Conservation (phyloP, 2,113 vertebrate species). For the Ptilonorhynchus violaceus region DNA sequence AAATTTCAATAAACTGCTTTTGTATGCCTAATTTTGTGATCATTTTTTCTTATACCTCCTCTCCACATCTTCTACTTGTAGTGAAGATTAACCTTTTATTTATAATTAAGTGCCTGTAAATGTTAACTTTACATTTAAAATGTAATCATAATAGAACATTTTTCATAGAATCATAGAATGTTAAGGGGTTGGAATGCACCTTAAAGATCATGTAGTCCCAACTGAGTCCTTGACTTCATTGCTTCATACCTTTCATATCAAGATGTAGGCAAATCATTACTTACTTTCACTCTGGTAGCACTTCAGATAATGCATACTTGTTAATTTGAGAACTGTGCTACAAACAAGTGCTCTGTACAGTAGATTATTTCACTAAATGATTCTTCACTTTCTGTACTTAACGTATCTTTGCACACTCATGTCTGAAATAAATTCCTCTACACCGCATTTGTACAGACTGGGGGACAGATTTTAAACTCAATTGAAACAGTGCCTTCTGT, state of each 20-base stretch:
- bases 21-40: not conserved
- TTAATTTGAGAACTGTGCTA: not conserved
- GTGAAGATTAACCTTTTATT: not conserved
- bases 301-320: not conserved
- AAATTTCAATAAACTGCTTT: not conserved
- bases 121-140: not conserved
- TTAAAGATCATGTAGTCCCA: not conserved
- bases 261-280: not conserved
- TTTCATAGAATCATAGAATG: not conserved
- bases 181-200: not conserved
- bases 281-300: not conserved
- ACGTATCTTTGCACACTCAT: not conserved
- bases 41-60: not conserved
- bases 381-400: not conserved
- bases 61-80: not conserved
- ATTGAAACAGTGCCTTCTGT: not conserved
- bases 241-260: not conserved
- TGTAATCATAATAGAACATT: not conserved
- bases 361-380: not conserved
- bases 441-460: not conserved
- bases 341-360: not conserved
- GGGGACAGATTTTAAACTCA: not conserved
- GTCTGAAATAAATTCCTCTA: not conserved
- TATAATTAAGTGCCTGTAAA: not conserved
- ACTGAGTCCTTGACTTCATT: not conserved